phyloP scores from a whole-genome alignment of 2,113 vertebrate species.

The Vidua macroura region DNA sequence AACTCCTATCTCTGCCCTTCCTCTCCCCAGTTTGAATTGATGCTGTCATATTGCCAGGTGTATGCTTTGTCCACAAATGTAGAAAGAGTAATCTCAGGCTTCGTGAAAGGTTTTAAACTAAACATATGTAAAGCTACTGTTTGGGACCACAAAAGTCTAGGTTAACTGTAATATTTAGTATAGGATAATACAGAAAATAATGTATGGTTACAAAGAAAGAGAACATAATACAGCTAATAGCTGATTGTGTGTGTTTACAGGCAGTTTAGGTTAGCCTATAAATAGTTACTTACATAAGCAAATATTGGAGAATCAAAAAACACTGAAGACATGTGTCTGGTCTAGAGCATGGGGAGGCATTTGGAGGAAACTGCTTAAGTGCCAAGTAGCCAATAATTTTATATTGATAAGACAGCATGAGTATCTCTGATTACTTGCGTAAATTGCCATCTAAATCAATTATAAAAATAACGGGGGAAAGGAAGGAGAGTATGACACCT shows the following conservation, averaged over 20 bases:
- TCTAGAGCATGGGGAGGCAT: neutral
- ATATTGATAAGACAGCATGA: neutral
- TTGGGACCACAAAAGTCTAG: neutral
- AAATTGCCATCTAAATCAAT: neutral
- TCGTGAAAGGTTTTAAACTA: neutral
- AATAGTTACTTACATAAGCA: neutral
- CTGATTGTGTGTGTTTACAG: neutral
- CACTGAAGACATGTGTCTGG: neutral
- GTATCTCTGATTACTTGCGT: neutral
- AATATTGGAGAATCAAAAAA: neutral
- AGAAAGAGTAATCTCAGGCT: neutral
- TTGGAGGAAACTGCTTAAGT: neutral
- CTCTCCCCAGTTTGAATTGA: neutral
- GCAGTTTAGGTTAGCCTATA: neutral
- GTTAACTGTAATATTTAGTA: neutral
- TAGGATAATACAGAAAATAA: neutral
- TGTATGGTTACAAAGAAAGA: neutral
- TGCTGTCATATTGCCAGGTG: fast-evolving
- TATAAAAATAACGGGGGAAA: neutral
- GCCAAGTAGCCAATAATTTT: neutral
- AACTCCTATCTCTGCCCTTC: neutral
- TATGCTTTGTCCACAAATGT: neutral
- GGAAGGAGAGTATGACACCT: neutral
- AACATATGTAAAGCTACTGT: neutral
- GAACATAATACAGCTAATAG: neutral